phyloP scores from a whole-genome alignment of 2,888 invertebrate species.

The Deroplatys truncata region DNA sequence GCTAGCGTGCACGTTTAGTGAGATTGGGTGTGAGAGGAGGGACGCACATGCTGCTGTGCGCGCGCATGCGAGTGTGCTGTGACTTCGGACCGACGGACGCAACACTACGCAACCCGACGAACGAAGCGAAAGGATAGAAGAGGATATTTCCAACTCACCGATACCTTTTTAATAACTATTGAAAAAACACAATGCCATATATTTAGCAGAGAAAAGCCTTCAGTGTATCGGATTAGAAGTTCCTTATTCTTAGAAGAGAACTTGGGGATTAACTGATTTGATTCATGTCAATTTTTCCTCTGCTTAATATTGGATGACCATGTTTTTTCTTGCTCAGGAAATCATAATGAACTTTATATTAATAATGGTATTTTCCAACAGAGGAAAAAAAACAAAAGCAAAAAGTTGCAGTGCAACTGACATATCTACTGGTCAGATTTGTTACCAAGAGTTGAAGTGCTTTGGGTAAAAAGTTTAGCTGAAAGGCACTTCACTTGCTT shows the following conservation, averaged over 20 bases:
- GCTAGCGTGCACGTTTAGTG: constrained; percentile 22
- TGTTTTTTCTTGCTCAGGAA: constrained; percentile 32
- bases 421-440: constrained; percentile 33
- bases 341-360: constrained; percentile 27
- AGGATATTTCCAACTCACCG: constrained; percentile 8
- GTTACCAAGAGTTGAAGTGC: constrained; percentile 33
- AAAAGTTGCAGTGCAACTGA: constrained; percentile 30
- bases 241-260: background rate
- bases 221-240: background rate
- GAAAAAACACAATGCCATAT: constrained; percentile 13
- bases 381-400: constrained; percentile 21
- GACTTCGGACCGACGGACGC: constrained; percentile 27
- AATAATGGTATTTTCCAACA: constrained; percentile 27
- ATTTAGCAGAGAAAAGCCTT: background rate
- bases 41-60: constrained; percentile 28
- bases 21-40: constrained; percentile 28
- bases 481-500: constrained; percentile 32
- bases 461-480: constrained; percentile 26
- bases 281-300: constrained; percentile 26
- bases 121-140: constrained; percentile 21
- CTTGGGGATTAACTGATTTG: background rate
- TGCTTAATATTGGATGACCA: constrained; percentile 27
- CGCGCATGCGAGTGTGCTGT: constrained; percentile 24
- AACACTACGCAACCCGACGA: constrained; percentile 22
- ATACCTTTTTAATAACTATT: background rate